These are phyloP conservation scores for Odontomachus brunneus DNA, from an alignment of 1,140 invertebrate genomes.

Conservation along the genomic window DNA sequence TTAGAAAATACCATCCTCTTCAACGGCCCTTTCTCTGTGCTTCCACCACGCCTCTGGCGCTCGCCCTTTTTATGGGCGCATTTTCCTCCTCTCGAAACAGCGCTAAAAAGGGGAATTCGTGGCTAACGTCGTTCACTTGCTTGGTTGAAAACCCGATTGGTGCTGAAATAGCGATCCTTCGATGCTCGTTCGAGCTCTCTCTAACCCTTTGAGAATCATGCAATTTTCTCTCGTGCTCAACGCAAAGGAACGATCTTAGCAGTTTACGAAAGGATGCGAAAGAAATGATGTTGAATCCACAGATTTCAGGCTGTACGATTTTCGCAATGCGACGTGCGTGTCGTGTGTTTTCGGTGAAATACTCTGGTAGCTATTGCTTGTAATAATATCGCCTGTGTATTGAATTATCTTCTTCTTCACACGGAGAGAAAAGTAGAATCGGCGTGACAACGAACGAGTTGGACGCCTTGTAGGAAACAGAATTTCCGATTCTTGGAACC, in stretches of 20 bases:
- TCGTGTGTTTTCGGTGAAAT: no score
- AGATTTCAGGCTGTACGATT: no score
- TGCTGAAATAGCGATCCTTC: constrained; percentile 53
- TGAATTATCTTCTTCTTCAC: no score
- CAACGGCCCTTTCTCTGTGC: constrained; percentile 16
- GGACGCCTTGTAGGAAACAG: no score
- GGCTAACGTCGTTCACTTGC: constrained; percentile 58
- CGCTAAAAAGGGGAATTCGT: constrained; percentile 58
- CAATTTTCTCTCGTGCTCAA: constrained; percentile 43
- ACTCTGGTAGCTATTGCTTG: no score
- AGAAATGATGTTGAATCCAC: constrained; percentile 24
- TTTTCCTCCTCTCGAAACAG: constrained; percentile 51
- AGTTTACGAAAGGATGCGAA: constrained; percentile 33
- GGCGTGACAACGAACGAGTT: no score
- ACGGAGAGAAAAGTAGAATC: no score
- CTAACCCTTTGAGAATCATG: constrained; percentile 56
- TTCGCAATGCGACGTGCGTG: no score
- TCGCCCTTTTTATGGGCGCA: constrained; percentile 52
- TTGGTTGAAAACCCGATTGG: constrained; percentile 62
- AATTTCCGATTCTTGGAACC: no score
- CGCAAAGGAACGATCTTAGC: constrained; percentile 30
- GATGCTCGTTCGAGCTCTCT: constrained; percentile 49
- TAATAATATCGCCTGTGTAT: no score
- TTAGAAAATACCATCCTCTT: constrained; percentile 71
- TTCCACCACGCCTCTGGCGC: constrained; percentile 44